phyloP scores from a whole-genome alignment of 2,797 vertebrate species.

The Peromyscus nudipes region DNA sequence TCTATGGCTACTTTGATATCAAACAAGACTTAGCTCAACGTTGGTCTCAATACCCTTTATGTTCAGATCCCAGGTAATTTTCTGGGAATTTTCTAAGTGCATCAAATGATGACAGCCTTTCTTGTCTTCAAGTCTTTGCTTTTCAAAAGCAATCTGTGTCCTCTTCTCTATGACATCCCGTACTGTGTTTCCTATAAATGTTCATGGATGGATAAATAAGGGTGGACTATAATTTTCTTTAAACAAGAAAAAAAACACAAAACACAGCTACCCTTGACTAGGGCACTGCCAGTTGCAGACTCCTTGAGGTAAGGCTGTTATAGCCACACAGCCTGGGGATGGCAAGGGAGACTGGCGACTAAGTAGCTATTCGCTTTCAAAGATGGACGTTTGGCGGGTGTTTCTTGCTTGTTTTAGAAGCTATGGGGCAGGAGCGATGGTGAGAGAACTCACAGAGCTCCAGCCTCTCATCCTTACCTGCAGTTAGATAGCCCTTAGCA shows the following conservation, averaged over 20 bases:
- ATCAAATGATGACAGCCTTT: neutral
- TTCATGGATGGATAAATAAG: neutral
- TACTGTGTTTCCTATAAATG: neutral
- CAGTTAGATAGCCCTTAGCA: neutral
- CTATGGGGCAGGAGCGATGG: neutral
- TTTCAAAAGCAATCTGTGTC: constrained; percentile 9
- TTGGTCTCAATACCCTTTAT: neutral
- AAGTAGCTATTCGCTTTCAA: neutral
- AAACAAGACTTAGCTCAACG: neutral
- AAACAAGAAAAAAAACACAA: neutral
- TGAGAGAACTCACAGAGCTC: neutral
- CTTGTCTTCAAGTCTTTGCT: neutral
- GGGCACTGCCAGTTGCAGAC: neutral
- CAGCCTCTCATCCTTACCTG: neutral
- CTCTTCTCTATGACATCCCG: neutral
- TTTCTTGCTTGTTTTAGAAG: neutral
- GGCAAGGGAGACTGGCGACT: neutral
- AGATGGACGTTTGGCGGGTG: neutral
- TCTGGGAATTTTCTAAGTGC: neutral
- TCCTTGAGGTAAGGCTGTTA: rapidly evolving
- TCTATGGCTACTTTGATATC: neutral
- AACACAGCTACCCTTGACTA: neutral
- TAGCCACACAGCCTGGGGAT: neutral
- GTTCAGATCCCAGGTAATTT: neutral
- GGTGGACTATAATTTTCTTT: neutral